Evolutionary conservation across 53 echinoderm and acorn worm genomes (phyloP), one percentile per base, ranked within the genome.

Genomic region (Hippasteria phrygiana): DNA sequence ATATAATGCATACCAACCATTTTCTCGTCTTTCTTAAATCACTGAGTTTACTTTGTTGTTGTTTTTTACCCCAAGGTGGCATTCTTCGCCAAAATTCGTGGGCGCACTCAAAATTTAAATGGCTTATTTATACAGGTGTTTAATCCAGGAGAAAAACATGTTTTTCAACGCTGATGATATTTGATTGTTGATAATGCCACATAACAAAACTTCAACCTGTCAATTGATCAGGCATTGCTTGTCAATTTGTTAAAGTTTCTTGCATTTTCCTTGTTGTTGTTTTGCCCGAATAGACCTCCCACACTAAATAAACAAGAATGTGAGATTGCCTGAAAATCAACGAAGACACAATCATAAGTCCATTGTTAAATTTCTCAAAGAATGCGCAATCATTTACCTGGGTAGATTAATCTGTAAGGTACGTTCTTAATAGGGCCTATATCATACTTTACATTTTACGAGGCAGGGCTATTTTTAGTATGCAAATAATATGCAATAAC

Each of bases 51-150:
- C 43, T 27, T 16, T 6, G 16, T 45, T 4, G 4, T 76, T 50
- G 36, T 37, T 76, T 27, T 43, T 27, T n/a, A 28, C 31, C 18
- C 17, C 17, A 3, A 59, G 26, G 59, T 59, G 16, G 36, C 47
- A 50, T 47, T 27, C 6, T 76, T 34, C 51, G 28, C 14, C 18
- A 76, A 12, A 32, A 39, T 24, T 78, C 62, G 78, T 78, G 78
- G 37, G 62, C 22, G 38, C 78, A 59, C 78, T 78, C 24, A 38
- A 59, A n/a, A 31, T 50, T 76, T 3, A 28, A 48, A 50, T 51
- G 16, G 28, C 13, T 33, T 76, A 31, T 48, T 50, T 48, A 48
- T 47, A 27, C 50, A 54, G 50, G 76, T 54, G 76, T 17, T 74
- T 43, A n/a, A 28, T 34, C 72, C 39, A 35, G 35, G 38, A 13